These are phyloP conservation scores for Papilio aristodemus DNA, from an alignment of 1,140 invertebrate species.

Conservation along the genomic window DNA sequence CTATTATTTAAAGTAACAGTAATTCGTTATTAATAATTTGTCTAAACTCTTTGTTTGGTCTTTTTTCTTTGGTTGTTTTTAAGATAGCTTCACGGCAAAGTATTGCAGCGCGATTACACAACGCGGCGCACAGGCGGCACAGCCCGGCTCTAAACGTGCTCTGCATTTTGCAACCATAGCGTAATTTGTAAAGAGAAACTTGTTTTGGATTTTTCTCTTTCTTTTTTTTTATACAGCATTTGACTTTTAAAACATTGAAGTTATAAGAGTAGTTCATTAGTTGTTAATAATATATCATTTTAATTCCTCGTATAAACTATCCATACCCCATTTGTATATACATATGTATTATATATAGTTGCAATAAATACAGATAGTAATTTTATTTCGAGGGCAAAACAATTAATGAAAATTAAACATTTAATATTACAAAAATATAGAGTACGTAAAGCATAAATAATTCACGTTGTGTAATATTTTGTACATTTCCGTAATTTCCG, in stretches of 20 bases:
- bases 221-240: not conserved
- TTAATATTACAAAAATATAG: too few relatives aligned
- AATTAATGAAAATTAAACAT: too few relatives aligned
- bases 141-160: not conserved
- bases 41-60: not conserved
- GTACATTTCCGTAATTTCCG: constrained; percentile 6
- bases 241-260: not conserved
- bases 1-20: too few relatives aligned
- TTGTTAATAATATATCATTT: too few relatives aligned
- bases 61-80: not conserved
- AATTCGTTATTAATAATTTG: too few relatives aligned
- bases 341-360: too few relatives aligned
- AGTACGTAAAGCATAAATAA: not conserved
- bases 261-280: too few relatives aligned
- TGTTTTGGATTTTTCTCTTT: constrained; percentile 2
- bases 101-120: constrained; percentile 11
- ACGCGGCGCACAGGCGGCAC: not conserved
- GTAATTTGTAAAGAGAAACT: constrained; percentile 7
- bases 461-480: not conserved
- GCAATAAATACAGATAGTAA: too few relatives aligned
- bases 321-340: too few relatives aligned
- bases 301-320: too few relatives aligned
- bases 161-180: constrained; percentile 15
- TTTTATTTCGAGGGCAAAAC: too few relatives aligned
- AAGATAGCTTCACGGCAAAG: constrained; percentile 9